Evolutionary conservation across 2,888 invertebrate species (phyloP).

Genomic region (Philonicus albiceps): DNA sequence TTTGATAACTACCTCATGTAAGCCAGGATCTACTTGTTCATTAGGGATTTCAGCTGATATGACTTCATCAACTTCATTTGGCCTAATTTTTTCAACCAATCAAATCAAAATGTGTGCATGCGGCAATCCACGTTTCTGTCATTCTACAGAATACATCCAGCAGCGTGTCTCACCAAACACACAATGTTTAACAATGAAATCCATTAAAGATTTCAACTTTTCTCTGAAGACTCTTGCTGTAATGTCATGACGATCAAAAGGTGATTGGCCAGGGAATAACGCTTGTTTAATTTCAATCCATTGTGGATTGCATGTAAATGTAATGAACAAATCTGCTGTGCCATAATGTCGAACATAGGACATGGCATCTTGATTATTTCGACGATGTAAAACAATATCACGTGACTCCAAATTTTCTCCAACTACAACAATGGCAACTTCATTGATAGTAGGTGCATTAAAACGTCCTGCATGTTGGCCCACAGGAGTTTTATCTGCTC

Average conservation of each 20-base stretch:
- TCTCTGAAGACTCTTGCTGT: conserved; percentile 49
- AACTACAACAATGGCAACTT: conserved; percentile 56
- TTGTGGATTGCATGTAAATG: conserved; percentile 43
- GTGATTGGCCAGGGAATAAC: conserved; percentile 50
- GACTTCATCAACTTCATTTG: conserved; percentile 53
- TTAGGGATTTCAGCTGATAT: conserved; percentile 53
- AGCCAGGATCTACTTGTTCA: conserved; percentile 45
- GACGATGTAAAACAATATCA: conserved; percentile 54
- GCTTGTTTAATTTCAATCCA: conserved; percentile 47
- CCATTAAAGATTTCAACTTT: conserved; percentile 44
- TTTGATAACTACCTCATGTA: conserved; percentile 52
- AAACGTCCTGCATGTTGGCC: conserved; percentile 54
- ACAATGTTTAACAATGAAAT: conserved; percentile 30
- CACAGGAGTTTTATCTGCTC: conserved; percentile 55
- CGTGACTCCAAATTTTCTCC: conserved; percentile 54
- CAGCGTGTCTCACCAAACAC: conserved; percentile 52
- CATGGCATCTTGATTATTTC: conserved; percentile 47
- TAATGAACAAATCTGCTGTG: conserved; percentile 46
- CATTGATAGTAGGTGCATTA: conserved; percentile 58
- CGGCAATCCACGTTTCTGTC: conserved; percentile 50
- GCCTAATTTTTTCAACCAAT: conserved; percentile 48
- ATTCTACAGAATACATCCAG: conserved; percentile 54
- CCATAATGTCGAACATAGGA: conserved; percentile 43
- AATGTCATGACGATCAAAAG: conserved; percentile 52
- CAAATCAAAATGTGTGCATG: conserved; percentile 51